A percentile compares a stretch with the other conserved stretches of the same genome.
These are phyloP conservation scores for Eulacestoma nigropectus DNA, from an alignment of 2,113 vertebrate genomes.

Conservation along the genomic window DNA sequence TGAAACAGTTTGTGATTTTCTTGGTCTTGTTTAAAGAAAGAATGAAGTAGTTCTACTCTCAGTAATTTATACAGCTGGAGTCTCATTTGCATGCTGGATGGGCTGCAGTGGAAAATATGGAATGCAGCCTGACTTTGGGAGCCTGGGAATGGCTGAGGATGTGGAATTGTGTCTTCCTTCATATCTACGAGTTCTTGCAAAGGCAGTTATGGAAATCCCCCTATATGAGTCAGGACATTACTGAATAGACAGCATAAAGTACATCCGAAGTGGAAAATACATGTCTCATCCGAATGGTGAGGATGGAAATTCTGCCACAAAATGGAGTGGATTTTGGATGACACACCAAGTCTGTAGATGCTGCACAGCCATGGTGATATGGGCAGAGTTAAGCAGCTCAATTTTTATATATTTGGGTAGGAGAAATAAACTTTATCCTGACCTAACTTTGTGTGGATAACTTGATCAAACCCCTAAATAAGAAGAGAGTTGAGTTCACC, in stretches of 20 bases:
- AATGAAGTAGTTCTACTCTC: neutral
- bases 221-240: neutral
- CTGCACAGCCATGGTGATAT: neutral
- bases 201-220: neutral
- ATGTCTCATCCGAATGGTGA: neutral
- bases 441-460: neutral
- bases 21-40: neutral
- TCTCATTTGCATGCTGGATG: neutral
- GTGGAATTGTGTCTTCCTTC: neutral
- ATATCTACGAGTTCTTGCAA: neutral
- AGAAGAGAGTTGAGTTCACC: neutral
- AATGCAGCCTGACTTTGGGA: neutral
- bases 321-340: neutral
- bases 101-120: fast-evolving
- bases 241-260: neutral
- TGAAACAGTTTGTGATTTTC: neutral
- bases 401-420: neutral
- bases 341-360: neutral
- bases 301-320: neutral
- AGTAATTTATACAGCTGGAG: neutral
- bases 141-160: neutral
- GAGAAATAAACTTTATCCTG: neutral
- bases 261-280: neutral
- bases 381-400: neutral
- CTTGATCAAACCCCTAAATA: neutral